Base-by-base conservation (phyloP, 92 coral and sea anemone genomes). In the Actinernus sp. region DNA sequence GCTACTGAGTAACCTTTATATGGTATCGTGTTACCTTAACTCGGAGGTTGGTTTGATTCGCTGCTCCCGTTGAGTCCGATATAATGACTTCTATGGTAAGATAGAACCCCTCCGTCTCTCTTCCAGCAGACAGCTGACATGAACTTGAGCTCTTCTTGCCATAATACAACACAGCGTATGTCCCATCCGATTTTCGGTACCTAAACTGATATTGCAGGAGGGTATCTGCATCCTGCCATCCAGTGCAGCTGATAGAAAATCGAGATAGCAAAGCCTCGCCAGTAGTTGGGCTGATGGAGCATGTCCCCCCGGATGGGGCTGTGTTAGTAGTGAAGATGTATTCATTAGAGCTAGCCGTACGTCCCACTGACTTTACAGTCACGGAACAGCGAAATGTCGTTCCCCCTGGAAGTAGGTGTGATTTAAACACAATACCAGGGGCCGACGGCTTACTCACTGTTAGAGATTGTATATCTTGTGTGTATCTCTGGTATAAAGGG, bases 191-290 rank as follows among this genome's bases (percentile, higher is more conserved):
- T 34, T 68, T 68, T 14, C 61, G 59, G 44, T 48, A 36, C 56
- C 88, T 72, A 47, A 89, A 89, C 24, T 81, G 65, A 37, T 87
- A 87, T 13, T 27, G 63, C 34, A 91, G 54, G 7, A 93, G 93
- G 25, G 49, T n/a, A 3, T 91, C 91, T 4, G 32, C 32, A 26
- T 91, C 97, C 0, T 14, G 48, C 97, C 97, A 91, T 4, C 90
- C 97, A 0, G 43, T 57, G 58, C 97, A 91, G 10, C 58, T 65
- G 43, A 87, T 50, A 6, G 20, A 48, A 28, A 91, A 91, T n/a
- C 45, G 38, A 23, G 89, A 78, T 24, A 48, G 65, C 10, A 83
- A 38, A 2, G 80, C 91, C 36, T 60, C 62, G 0, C 97, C 97
- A 13, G 49, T 46, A n/a, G 2, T 54, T 34, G 93, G 88, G 1